A percentile compares a stretch with the other conserved stretches of the same genome.
These are phyloP conservation scores for Mallotus villosus DNA, from an alignment of 2,797 vertebrate genomes.

Conservation along the genomic window DNA sequence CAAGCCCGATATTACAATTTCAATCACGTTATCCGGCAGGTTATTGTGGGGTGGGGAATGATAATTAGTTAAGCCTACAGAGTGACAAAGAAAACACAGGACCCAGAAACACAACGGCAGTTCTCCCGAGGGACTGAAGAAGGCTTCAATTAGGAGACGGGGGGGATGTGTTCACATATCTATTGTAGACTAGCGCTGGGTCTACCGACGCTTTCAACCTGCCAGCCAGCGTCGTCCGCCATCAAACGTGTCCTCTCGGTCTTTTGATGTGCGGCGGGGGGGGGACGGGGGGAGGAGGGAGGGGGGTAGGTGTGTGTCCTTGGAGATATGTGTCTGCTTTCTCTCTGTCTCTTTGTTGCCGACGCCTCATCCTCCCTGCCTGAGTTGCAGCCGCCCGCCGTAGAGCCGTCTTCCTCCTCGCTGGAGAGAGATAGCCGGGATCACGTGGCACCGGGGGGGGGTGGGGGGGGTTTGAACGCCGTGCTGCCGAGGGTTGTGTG, in stretches of 20 bases:
- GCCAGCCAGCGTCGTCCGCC: slow-evolving; percentile 65
- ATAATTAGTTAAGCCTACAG: slow-evolving; percentile 62
- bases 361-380: slow-evolving; percentile 63
- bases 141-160: slow-evolving; percentile 75
- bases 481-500: slow-evolving; percentile 8
- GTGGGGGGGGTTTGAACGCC: slow-evolving; percentile 35
- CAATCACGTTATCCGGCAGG: slow-evolving; percentile 34
- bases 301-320: slow-evolving; percentile 65
- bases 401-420: slow-evolving; percentile 31
- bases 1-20: slow-evolving; percentile 51
- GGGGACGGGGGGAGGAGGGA: too few species aligned
- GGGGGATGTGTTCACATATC: slow-evolving; percentile 63
- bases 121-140: slow-evolving; percentile 53
- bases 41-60: slow-evolving; percentile 51
- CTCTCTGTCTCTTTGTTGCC: slow-evolving; percentile 70
- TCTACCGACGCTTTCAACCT: slow-evolving; percentile 58
- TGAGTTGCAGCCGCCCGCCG: slow-evolving; percentile 42
- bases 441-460: slow-evolving; percentile 36
- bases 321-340: slow-evolving; percentile 69
- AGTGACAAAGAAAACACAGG: slow-evolving; percentile 55
- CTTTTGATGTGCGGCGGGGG: slow-evolving; percentile 73
- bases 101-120: slow-evolving; percentile 55
- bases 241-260: slow-evolving; percentile 72
- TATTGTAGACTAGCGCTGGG: slow-evolving; percentile 57
- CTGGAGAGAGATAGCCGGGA: slow-evolving; percentile 27